phyloP scores from a whole-genome alignment of 1,140 invertebrate species.

The Trachymyrmex cornetzi region DNA sequence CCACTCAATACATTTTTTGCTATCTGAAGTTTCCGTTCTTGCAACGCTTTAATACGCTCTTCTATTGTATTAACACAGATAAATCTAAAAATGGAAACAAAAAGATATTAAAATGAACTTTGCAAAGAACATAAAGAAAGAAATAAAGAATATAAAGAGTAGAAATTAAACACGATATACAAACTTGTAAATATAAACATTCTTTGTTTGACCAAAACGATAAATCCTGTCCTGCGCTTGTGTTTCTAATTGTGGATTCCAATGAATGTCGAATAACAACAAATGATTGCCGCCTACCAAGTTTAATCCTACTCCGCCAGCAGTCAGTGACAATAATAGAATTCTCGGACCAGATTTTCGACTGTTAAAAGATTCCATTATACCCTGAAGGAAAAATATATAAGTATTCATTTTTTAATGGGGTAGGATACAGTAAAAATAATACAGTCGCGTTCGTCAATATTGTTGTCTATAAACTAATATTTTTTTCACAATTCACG shows the following conservation, averaged over 20 bases:
- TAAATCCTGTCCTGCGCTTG: slow-evolving; percentile 97
- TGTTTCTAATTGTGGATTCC: slow-evolving; percentile 97
- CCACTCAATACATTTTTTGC: slow-evolving; percentile 93
- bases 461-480: too few species aligned
- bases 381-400: slow-evolving; percentile 78
- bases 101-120: not conserved
- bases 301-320: slow-evolving; percentile 97
- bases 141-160: too few species aligned
- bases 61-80: slow-evolving; percentile 95
- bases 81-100: slow-evolving; percentile 88
- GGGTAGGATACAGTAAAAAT: not conserved
- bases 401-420: slow-evolving; percentile 3
- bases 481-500: too few species aligned
- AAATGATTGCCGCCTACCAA: slow-evolving; percentile 96
- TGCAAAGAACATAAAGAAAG: not conserved
- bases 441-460: too few species aligned
- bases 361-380: slow-evolving; percentile 92
- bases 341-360: slow-evolving; percentile 86
- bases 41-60: slow-evolving; percentile 91
- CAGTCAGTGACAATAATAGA: slow-evolving; percentile 94
- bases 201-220: slow-evolving; percentile 94
- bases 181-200: slow-evolving; percentile 94
- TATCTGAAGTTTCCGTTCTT: slow-evolving; percentile 92
- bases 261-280: slow-evolving; percentile 96
- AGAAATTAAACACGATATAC: slow-evolving; percentile 29